Evolutionary conservation across 2,888 invertebrate genomes (phyloP), one percentile per base, ranked within the genome.

Genomic region (Pterostichus niger): DNA sequence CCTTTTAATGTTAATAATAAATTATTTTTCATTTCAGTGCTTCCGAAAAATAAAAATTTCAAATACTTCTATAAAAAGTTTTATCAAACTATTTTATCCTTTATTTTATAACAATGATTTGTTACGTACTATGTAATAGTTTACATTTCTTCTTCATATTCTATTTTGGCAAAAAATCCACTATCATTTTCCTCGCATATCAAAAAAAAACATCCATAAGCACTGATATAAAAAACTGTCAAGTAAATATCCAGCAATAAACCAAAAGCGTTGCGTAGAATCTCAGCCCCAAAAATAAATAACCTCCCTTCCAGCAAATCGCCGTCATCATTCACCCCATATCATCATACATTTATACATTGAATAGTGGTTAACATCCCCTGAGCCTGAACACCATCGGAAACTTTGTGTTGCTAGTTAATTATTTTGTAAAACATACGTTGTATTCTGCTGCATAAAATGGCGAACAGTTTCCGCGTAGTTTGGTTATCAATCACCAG

Each of bases 151-250:
- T 33, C 33, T 31, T n/a, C 35, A 64, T 64, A 64, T 64, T 64
- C 64, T 64, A 64, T 64, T 61, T 64, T 35, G 35, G 24, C 59
- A 59, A 59, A 59, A 56, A 59, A 59, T 31, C 31, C 33, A 31
- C 33, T 64, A 64, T 64, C 64, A 64, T 64, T 64, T 64, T 13
- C 64, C 31, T 7, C 13, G 64, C 64, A 33, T 64, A 64, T 35
- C 33, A 64, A 13, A 64, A 64, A 71, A 68, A 71, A 71, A 71
- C 68, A 71, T 44, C 68, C 68, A 71, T 71, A 71, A 71, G 44
- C 68, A 11, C 68, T 71, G 44, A 71, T 71, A 71, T 71, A 71
- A 71, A 71, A 71, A 71, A 44, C 68, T 71, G 68, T 71, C 68
- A 71, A 71, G 68, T 71, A 71, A 71, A 71, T 71, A 71, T 71